phyloP scores from a whole-genome alignment of 2,888 invertebrate genomes.

The Altica lythri region DNA sequence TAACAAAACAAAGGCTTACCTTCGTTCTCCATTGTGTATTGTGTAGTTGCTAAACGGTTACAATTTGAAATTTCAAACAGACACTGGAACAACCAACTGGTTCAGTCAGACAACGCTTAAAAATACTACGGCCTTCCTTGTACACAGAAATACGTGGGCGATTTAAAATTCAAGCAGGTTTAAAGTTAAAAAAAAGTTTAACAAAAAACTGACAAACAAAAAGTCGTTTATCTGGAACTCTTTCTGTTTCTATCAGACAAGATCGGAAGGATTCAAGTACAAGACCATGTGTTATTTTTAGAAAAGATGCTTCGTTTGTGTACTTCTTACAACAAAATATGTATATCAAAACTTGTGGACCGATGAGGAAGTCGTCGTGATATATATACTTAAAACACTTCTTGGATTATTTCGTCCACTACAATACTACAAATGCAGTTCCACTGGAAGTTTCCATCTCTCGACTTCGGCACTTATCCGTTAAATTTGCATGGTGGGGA shows the following conservation, averaged over 20 bases:
- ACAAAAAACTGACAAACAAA: constrained; percentile 4
- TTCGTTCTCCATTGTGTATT: neutral
- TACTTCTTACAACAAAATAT: too few species aligned
- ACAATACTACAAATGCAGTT: too few species aligned
- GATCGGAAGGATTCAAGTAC: neutral
- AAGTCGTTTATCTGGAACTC: constrained; percentile 5
- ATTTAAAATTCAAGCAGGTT: constrained; percentile 13
- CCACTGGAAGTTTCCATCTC: too few species aligned
- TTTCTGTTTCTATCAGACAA: neutral
- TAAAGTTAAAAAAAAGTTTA: neutral
- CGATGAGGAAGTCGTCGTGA: too few species aligned
- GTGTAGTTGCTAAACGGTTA: constrained; percentile 1
- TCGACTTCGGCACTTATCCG: too few species aligned
- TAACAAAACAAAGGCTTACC: constrained; percentile 7
- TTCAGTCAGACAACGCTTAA: neutral
- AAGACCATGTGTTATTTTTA: neutral
- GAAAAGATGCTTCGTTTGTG: neutral
- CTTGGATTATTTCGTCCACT: too few species aligned
- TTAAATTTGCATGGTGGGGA: neutral
- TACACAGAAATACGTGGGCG: constrained; percentile 14
- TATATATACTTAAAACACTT: too few species aligned
- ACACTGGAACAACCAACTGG: neutral
- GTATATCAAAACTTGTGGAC: too few species aligned
- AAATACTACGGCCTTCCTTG: too few species aligned
- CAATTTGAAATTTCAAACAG: constrained; percentile 2